Evolutionary conservation across 2,113 vertebrate genomes (phyloP).

Genomic region (Bubo scandiacus): DNA sequence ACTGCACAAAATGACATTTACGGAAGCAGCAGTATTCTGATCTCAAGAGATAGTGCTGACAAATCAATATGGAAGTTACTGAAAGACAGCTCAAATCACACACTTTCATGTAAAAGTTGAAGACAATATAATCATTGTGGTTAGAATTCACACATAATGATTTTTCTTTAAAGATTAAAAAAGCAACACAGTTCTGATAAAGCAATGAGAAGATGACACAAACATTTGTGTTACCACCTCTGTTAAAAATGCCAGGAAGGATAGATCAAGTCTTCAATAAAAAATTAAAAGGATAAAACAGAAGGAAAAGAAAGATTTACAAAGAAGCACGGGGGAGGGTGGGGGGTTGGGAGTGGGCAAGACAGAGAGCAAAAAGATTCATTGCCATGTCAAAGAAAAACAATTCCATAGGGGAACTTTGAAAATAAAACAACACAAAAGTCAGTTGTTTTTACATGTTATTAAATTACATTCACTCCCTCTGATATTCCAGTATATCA

Average conservation of each 20-base stretch:
- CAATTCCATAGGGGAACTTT: neutral
- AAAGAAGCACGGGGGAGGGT: fast-evolving
- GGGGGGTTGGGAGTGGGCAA: neutral
- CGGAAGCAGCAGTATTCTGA: neutral
- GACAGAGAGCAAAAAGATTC: neutral
- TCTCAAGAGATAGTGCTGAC: neutral
- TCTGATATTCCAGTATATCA: neutral
- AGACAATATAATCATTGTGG: neutral
- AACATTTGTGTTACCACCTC: neutral
- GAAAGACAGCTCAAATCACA: neutral
- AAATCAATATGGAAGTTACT: neutral
- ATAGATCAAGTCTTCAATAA: neutral
- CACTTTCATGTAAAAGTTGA: neutral
- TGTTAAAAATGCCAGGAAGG: neutral
- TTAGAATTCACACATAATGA: neutral
- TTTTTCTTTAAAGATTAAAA: neutral
- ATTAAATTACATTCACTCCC: neutral
- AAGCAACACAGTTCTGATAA: neutral
- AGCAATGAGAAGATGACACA: neutral
- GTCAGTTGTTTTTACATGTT: neutral
- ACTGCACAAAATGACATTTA: neutral
- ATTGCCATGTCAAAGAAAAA: neutral
- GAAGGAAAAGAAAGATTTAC: neutral
- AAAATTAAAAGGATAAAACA: neutral
- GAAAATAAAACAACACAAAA: neutral